Evolutionary conservation across 2,797 vertebrate species (phyloP), one percentile per base, ranked within the genome.

Genomic region (Percopsis omiscomaycus): DNA sequence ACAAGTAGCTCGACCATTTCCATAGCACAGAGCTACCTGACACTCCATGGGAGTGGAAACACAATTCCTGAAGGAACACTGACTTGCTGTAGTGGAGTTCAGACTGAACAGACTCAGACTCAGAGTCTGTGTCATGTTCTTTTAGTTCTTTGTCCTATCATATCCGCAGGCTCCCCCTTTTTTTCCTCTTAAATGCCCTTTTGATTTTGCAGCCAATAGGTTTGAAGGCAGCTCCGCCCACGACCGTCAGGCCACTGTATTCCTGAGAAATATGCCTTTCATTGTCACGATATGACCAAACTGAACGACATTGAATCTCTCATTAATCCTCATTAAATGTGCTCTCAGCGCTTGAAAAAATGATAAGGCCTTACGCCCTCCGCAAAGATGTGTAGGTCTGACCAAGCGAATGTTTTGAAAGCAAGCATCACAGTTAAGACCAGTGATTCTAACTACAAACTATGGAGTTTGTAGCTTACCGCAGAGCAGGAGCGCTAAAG

Each of bases 211-310:
- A 3, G 10, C 74, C 64, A 54, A 42, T 56, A 49, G 69, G 74
- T 66, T 76, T 63, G 32, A 65, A 65, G 71, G 74, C 56, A 58
- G 48, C 57, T 78, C 81, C 71, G 66, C 32, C 59, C 58, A 58
- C 65, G 28, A 60, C 58, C 65, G 55, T 32, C 56, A 11, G 15
- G 22, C 42, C 16, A n/a, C 15, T 15, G 63, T 57, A 45, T 65
- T 78, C 74, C 72, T 61, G 70, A 71, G 62, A 81, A 86, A 82
- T 80, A 61, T 82, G 47, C 58, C 63, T 71, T 81, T 78, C 69
- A 77, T 73, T 66, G 71, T 55, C 74, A 69, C 71, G 77, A 77
- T 57, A 53, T 79, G 69, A 82, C 59, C 63, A 71, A 72, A 83
- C 56, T 73, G 48, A 74, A 71, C 66, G 48, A 70, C 48, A 67